phyloP scores from a whole-genome alignment of 64 coral and sea anemone genomes.

The Actinia equina region DNA sequence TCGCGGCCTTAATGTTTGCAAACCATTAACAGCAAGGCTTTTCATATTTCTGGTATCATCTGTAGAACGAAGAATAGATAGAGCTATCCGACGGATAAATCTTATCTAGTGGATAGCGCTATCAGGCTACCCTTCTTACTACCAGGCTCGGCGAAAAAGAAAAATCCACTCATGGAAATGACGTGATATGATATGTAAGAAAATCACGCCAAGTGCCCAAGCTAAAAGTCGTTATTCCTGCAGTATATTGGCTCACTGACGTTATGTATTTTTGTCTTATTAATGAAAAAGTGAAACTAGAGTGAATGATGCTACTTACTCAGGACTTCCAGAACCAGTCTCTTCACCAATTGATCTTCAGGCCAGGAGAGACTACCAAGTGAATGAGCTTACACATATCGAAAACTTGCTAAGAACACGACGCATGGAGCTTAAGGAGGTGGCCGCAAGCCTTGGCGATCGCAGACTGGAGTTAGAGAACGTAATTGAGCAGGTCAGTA shows the following conservation, averaged over 20 bases:
- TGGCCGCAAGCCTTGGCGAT: slow-evolving; percentile 52
- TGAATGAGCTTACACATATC: slow-evolving; percentile 54
- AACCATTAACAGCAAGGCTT: no score
- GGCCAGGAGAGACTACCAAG: slow-evolving; percentile 29
- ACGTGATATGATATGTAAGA: no score
- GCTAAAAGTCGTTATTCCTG: no score
- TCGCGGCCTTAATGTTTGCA: no score
- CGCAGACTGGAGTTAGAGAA: slow-evolving; percentile 49
- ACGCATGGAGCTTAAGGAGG: slow-evolving; percentile 54
- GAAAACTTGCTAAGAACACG: slow-evolving; percentile 46
- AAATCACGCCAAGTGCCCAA: no score
- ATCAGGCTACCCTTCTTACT: no score
- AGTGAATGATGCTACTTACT: neutral
- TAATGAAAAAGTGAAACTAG: neutral
- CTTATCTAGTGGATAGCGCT: no score
- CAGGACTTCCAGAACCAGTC: neutral
- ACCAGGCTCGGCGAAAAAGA: no score
- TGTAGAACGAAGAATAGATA: no score
- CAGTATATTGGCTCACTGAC: neutral
- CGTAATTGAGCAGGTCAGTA: slow-evolving; percentile 36
- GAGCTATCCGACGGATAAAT: no score
- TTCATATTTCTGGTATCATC: no score
- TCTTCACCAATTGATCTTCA: neutral
- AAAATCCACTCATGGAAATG: no score
- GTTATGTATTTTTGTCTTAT: neutral